These are phyloP conservation scores for Callionymus lyra DNA, from an alignment of 2,113 vertebrate species.

Conservation along the genomic window DNA sequence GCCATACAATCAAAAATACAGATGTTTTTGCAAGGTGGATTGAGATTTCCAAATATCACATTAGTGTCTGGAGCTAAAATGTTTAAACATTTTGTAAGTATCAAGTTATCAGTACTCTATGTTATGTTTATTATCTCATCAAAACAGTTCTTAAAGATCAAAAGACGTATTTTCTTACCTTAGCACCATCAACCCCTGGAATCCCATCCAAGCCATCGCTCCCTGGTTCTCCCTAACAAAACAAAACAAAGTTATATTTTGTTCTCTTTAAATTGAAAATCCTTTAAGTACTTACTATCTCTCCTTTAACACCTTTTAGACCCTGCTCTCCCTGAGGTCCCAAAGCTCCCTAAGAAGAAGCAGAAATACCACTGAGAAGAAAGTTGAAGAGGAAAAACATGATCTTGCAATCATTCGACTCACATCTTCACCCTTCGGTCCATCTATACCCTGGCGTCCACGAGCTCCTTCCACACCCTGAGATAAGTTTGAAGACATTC, in stretches of 20 bases:
- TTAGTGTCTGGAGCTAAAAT: too few relatives aligned
- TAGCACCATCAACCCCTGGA: slow-evolving; percentile 55
- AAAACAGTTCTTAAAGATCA: too few relatives aligned
- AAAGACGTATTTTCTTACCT: slow-evolving; percentile 52
- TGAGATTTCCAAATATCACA: too few relatives aligned
- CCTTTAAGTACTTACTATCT: slow-evolving; percentile 50
- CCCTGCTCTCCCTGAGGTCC: slow-evolving; percentile 59
- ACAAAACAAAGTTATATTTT: slow-evolving; percentile 4
- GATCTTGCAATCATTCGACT: slow-evolving; percentile 16
- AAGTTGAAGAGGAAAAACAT: background rate
- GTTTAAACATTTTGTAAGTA: too few relatives aligned
- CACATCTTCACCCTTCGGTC: slow-evolving; percentile 66
- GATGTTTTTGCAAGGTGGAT: too few relatives aligned
- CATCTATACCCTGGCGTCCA: slow-evolving; percentile 61
- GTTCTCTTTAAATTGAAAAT: background rate
- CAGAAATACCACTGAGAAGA: background rate
- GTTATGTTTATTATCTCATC: too few relatives aligned
- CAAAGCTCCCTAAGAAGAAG: slow-evolving; percentile 57
- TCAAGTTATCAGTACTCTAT: too few relatives aligned
- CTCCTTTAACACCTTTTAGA: slow-evolving; percentile 56
- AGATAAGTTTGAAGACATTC: background rate
- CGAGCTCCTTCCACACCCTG: slow-evolving; percentile 70
- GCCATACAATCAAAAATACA: background rate
- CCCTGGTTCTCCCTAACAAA: slow-evolving; percentile 59
- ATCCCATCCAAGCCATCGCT: slow-evolving; percentile 56